Conservation (phyloP, 2,797 vertebrate species). For the Micropoecilia bifurca region DNA sequence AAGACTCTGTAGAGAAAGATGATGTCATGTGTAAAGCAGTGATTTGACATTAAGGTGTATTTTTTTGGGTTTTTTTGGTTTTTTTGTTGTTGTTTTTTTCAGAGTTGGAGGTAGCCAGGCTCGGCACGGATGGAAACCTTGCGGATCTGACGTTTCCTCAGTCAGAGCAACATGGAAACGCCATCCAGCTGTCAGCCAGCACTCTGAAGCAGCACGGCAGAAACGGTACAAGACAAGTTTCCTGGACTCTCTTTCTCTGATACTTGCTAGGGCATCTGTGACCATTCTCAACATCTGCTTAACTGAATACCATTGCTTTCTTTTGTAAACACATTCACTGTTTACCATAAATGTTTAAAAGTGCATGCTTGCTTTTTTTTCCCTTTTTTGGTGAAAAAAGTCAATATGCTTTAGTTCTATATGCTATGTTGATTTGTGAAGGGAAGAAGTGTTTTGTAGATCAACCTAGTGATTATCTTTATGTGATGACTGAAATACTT, state of each 20-base stretch:
- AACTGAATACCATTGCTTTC: constrained; percentile 8
- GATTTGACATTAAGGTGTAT: constrained; percentile 46
- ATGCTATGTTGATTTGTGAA: not conserved
- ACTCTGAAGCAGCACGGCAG: constrained; percentile 96
- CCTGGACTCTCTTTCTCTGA: constrained; percentile 25
- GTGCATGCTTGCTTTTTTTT: not conserved
- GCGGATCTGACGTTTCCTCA: constrained; percentile 96
- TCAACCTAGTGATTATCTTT: not conserved
- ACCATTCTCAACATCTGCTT: not conserved
- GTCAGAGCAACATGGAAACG: constrained; percentile 88
- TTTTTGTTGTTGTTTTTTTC: constrained; percentile 42
- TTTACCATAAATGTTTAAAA: constrained; percentile 6
- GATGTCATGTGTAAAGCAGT: constrained; percentile 47
- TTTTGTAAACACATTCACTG: not conserved
- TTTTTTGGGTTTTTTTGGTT: not conserved
- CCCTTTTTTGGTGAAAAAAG: too few species aligned
- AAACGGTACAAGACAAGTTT: constrained; percentile 85
- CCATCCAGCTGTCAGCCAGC: constrained; percentile 95
- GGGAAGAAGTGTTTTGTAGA: not conserved
- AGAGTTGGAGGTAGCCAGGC: constrained; percentile 96
- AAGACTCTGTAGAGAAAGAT: constrained; percentile 48
- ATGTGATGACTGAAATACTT: not conserved
- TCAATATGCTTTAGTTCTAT: not conserved
- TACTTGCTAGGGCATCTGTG: constrained; percentile 17
- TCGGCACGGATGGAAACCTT: constrained; percentile 95